Conservation (phyloP, 2,113 vertebrate genomes). For the Lathamus discolor region DNA sequence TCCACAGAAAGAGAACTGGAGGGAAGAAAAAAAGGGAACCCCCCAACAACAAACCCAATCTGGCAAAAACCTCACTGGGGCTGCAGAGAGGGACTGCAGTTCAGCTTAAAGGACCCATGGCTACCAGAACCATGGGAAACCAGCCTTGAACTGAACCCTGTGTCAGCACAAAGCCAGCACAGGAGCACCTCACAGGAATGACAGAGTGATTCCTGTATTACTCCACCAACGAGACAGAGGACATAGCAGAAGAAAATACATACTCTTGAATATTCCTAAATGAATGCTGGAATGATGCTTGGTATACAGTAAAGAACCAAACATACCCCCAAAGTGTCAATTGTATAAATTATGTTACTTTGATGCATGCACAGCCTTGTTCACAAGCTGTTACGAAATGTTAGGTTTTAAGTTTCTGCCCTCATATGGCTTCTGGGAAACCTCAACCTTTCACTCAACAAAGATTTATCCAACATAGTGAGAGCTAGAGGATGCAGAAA, state of each 20-base stretch:
- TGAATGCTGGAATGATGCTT: background rate
- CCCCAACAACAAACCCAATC: background rate
- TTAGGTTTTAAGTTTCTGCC: background rate
- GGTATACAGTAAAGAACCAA: background rate
- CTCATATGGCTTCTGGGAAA: background rate
- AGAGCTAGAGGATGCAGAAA: background rate
- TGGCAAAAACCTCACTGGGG: background rate
- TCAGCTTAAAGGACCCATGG: background rate
- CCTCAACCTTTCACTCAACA: background rate
- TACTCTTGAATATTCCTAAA: background rate
- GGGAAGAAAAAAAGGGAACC: background rate
- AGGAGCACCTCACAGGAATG: background rate
- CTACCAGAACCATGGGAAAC: background rate
- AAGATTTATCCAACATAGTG: background rate
- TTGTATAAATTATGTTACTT: background rate
- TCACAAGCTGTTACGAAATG: background rate
- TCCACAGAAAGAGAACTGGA: background rate
- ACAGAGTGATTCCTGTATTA: background rate
- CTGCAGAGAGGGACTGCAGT: background rate
- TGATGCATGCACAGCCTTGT: background rate
- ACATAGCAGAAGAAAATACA: background rate
- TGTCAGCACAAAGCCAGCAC: background rate
- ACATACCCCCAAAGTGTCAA: background rate
- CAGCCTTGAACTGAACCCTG: background rate
- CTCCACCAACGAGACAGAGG: background rate